These are phyloP conservation scores for Hyles lineata DNA, from an alignment of 2,888 invertebrate species.

Conservation along the genomic window DNA sequence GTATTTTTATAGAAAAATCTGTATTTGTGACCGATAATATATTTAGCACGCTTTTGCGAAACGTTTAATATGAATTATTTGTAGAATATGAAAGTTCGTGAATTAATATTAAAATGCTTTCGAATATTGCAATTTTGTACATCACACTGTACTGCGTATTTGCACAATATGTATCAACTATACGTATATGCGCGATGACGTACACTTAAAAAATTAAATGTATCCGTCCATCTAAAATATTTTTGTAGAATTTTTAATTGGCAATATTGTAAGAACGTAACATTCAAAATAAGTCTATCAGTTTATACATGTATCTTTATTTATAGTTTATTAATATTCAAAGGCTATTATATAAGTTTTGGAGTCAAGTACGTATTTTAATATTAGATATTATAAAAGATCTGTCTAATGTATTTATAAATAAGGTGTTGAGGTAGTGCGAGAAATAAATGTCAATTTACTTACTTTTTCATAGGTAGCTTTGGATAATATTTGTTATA, in stretches of 20 bases:
- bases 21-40: not conserved
- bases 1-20: slow-evolving; percentile 1
- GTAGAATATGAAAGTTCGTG: not conserved
- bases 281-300: not conserved
- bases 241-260: slow-evolving; percentile 23
- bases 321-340: slow-evolving; percentile 21
- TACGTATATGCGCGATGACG: slow-evolving; percentile 17
- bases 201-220: slow-evolving; percentile 36
- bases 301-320: slow-evolving; percentile 12
- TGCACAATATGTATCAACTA: slow-evolving; percentile 3
- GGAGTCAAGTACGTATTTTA: slow-evolving; percentile 26
- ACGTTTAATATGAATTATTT: not conserved
- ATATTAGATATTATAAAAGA: slow-evolving; percentile 29
- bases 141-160: slow-evolving; percentile 14
- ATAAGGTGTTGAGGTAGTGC: slow-evolving; percentile 22
- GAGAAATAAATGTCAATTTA: slow-evolving; percentile 26
- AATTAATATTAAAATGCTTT: not conserved
- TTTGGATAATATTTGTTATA: slow-evolving; percentile 17
- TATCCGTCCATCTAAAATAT: slow-evolving; percentile 53
- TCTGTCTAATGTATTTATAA: slow-evolving; percentile 30
- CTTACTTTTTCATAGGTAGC: slow-evolving; percentile 23
- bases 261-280: slow-evolving; percentile 1
- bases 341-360: slow-evolving; percentile 26
- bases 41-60: slow-evolving; percentile 9
- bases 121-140: slow-evolving; percentile 19